phyloP scores from a whole-genome alignment of 2,888 invertebrate species.

The Sarcophaga subvicina region DNA sequence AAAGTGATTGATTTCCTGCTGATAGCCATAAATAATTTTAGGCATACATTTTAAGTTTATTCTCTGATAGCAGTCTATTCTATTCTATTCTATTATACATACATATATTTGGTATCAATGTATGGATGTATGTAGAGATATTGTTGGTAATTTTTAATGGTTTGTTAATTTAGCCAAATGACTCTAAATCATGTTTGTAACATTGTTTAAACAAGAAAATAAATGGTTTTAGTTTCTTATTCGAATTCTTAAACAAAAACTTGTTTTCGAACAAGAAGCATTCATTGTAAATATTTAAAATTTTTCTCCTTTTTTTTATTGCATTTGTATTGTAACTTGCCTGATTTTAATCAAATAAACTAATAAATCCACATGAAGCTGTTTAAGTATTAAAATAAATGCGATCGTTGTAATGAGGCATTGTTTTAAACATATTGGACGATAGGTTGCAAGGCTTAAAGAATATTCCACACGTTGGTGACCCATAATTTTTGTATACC shows the following conservation, averaged over 20 bases:
- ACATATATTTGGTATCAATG: background rate
- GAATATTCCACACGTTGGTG: background rate
- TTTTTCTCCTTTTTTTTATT: background rate
- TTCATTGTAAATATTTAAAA: background rate
- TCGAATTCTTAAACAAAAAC: background rate
- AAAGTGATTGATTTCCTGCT: conserved; percentile 54
- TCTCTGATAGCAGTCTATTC: background rate
- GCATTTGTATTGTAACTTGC: background rate
- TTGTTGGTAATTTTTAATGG: conserved; percentile 32
- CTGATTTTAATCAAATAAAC: conserved; percentile 27
- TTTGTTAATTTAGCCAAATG: conserved; percentile 47
- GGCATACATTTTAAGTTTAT: conserved; percentile 1
- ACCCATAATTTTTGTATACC: background rate
- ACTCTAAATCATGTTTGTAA: conserved; percentile 35
- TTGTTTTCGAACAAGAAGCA: background rate
- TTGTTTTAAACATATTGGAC: background rate
- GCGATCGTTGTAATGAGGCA: too few species aligned
- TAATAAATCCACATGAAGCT: conserved; percentile 16
- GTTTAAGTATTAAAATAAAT: background rate
- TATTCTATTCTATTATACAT: background rate
- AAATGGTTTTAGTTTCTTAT: conserved; percentile 17
- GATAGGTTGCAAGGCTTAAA: background rate
- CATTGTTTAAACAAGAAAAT: conserved; percentile 36
- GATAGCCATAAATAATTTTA: conserved; percentile 40
- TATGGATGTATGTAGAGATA: background rate